Evolutionary conservation across 2,797 vertebrate species (phyloP).

Genomic region (Pipistrellus nathusii): DNA sequence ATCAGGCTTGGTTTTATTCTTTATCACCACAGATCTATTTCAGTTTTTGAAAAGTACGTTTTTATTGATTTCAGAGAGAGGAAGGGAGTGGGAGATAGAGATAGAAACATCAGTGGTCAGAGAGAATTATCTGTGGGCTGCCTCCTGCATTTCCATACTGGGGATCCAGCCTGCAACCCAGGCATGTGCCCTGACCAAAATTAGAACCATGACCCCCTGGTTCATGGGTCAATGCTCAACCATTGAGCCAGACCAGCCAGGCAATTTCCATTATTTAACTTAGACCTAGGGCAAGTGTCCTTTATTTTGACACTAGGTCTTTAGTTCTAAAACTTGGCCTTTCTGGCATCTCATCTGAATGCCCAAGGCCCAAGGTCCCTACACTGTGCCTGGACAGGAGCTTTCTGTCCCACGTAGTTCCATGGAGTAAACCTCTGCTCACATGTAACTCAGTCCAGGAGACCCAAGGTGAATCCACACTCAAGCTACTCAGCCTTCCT

Average conservation of each 20-base stretch:
- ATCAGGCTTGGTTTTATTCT: neutral
- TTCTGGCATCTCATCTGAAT: neutral
- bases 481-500: neutral
- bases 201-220: too few species aligned
- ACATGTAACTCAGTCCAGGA: neutral
- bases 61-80: too few species aligned
- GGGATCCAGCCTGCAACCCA: too few species aligned
- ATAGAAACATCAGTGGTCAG: too few species aligned
- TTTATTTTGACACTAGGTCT: neutral
- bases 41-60: neutral
- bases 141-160: too few species aligned
- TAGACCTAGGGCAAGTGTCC: neutral
- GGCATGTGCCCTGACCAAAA: too few species aligned
- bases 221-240: too few species aligned
- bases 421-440: neutral
- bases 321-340: neutral
- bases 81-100: too few species aligned
- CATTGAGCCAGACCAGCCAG: too few species aligned
- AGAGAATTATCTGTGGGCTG: too few species aligned
- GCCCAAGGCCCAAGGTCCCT: rapidly evolving
- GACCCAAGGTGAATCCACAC: too few species aligned
- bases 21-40: neutral
- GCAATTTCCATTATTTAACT: neutral
- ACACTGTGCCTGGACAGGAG: neutral
- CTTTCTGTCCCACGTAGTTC: rapidly evolving